These are phyloP conservation scores for Petrocephalus zakoni DNA, from an alignment of 2,113 vertebrate species.

Conservation along the genomic window DNA sequence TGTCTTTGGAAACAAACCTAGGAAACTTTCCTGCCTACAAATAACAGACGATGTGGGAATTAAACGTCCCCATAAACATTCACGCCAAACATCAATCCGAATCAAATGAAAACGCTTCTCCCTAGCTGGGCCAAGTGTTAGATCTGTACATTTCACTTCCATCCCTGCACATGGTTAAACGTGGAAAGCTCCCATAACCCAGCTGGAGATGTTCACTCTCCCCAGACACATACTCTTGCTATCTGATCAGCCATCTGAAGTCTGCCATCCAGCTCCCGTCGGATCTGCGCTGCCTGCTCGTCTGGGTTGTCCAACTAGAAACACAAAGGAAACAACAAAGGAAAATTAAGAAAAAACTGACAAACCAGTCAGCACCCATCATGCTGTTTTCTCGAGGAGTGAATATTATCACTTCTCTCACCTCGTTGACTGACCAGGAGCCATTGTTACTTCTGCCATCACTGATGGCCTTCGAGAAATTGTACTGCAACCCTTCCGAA, in stretches of 20 bases:
- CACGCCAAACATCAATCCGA: background rate
- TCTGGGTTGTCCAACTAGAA: conserved; percentile 92
- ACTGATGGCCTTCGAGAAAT: background rate
- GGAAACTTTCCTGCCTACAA: conserved; percentile 86
- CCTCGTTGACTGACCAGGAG: background rate
- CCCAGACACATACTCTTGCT: conserved; percentile 72
- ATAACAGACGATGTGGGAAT: conserved; percentile 4
- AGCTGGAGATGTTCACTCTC: background rate
- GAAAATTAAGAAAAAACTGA: background rate
- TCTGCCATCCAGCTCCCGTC: conserved; percentile 88
- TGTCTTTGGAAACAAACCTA: conserved; percentile 88
- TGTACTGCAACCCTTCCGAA: background rate
- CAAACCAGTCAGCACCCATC: background rate
- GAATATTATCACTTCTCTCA: background rate
- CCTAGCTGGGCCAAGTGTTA: background rate
- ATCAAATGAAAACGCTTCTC: background rate
- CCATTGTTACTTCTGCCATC: background rate
- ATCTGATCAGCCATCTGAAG: conserved; percentile 99
- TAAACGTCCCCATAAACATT: too few species aligned
- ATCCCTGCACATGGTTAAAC: background rate
- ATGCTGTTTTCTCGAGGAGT: background rate
- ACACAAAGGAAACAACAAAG: conserved; percentile 36
- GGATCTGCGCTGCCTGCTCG: conserved; percentile 95
- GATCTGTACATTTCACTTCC: background rate
- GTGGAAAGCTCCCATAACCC: background rate